Evolutionary conservation across 2,113 vertebrate genomes (phyloP).

Genomic region (Ploceus nigricollis): DNA sequence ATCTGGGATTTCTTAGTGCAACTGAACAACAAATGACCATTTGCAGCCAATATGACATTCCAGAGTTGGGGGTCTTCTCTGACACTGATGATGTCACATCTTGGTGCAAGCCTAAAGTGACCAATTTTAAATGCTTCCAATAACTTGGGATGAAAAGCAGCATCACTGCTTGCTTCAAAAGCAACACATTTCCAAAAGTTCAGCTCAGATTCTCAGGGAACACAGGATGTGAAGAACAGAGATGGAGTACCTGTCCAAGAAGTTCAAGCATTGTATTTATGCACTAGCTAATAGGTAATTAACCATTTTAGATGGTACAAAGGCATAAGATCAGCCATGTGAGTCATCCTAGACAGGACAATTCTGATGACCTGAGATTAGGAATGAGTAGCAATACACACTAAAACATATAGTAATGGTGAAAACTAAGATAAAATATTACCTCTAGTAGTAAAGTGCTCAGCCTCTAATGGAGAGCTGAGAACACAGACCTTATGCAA

Average conservation of each 20-base stretch:
- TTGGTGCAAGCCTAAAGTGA: neutral
- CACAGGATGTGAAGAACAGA: neutral
- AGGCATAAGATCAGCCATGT: neutral
- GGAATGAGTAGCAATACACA: neutral
- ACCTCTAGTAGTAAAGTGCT: neutral
- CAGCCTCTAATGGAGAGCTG: neutral
- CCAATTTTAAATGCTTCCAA: neutral
- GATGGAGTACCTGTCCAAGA: neutral
- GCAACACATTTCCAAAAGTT: neutral
- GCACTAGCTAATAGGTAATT: neutral
- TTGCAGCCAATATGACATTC: neutral
- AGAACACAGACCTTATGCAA: neutral
- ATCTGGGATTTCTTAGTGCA: neutral
- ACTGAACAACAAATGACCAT: neutral
- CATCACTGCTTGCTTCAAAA: neutral
- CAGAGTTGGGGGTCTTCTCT: neutral
- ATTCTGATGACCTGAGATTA: neutral
- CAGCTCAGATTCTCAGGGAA: accelerated
- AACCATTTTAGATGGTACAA: neutral
- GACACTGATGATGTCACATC: neutral
- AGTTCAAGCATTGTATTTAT: neutral
- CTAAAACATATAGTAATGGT: neutral
- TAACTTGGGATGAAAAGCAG: neutral
- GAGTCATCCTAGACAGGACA: neutral
- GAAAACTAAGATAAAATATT: neutral